Evolutionary conservation across 2,888 invertebrate genomes (phyloP), one percentile per base, ranked within the genome.

Genomic region (Cryptocheilus praepositus): DNA sequence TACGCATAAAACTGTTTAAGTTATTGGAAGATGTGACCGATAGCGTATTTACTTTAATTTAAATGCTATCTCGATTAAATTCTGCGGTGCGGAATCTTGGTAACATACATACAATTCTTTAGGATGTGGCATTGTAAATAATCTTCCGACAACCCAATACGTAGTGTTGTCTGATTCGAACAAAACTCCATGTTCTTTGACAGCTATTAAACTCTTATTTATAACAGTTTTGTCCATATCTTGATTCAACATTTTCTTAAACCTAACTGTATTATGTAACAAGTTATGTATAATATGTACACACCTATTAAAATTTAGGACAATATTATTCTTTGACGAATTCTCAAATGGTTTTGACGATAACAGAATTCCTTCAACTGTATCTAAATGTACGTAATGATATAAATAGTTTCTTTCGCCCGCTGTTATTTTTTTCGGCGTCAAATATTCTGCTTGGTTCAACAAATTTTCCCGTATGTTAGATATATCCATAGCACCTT

Each of bases 101-200:
- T 96, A 96, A 88, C 97, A 97, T 51, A 97, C 92, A 84, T 95
- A 98, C 13, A 97, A 90, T 86, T 97, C 97, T 75, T 94, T 92
- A 0, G 93, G 92, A 82, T 93, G 92, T 0, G 96, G 95, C 63
- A 93, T 92, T 61, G 93, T 92, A 86, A 96, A 95, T 4, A 96
- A 89, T 45, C 96, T 91, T 18, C 95, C 96, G 46, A 95, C 92
- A 67, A 95, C 95, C 96, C 95, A 96, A 88, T 94, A 96, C 45
- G 90, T 90, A 68, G 93, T 90, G 13, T 91, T 90, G 81, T 92
- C 90, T 69, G 91, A 92, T 83, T 93, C 92, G 88, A 95, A 95
- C 67, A 96, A 89, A 77, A 95, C 92, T 2, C 96, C 96, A 79
- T 96, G 94, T 83, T 97, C 97, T 86, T 95, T 95, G 25, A 96